A percentile compares a stretch with the other conserved stretches of the same genome.
Evolutionary conservation across 2,888 invertebrate genomes (phyloP).

Genomic region (Ophonus ardosiacus): DNA sequence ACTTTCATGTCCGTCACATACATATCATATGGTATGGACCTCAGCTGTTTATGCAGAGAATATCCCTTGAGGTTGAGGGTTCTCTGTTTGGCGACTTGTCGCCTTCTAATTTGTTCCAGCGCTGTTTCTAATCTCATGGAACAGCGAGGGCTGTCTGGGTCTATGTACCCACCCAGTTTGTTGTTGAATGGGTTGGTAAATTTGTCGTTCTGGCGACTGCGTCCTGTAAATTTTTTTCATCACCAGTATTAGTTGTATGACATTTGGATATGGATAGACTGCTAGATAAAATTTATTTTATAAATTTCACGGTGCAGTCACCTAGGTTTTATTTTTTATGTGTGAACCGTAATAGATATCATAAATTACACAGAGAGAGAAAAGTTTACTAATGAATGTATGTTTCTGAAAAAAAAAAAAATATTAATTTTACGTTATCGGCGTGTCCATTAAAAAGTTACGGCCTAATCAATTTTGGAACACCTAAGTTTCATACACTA

Average conservation of each 20-base stretch:
- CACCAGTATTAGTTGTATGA: neutral
- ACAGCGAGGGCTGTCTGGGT: slow-evolving; percentile 75
- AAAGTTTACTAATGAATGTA: no score
- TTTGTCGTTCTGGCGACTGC: slow-evolving; percentile 74
- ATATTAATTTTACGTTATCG: no score
- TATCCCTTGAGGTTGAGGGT: slow-evolving; percentile 80
- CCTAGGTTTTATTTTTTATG: no score
- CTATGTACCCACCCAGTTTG: slow-evolving; percentile 68
- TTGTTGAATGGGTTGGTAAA: slow-evolving; percentile 72
- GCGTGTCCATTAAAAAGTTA: no score
- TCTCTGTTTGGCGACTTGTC: slow-evolving; percentile 78
- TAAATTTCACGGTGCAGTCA: no score
- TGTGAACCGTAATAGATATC: no score
- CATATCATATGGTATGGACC: slow-evolving; percentile 82
- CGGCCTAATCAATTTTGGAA: no score
- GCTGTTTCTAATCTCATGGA: slow-evolving; percentile 83
- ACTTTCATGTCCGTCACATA: slow-evolving; percentile 85
- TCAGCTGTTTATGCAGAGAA: slow-evolving; percentile 81
- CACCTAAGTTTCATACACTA: no score
- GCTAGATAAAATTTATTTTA: no score
- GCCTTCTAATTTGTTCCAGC: slow-evolving; percentile 81
- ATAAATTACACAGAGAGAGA: no score
- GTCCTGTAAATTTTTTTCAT: slow-evolving; percentile 4
- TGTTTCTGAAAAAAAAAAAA: no score
- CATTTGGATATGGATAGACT: no score